Percentiles rank a stretch among this genome's conserved stretches.
These are phyloP conservation scores for Drosophila jambulina DNA, from an alignment of 1,140 invertebrate genomes.

Conservation along the genomic window DNA sequence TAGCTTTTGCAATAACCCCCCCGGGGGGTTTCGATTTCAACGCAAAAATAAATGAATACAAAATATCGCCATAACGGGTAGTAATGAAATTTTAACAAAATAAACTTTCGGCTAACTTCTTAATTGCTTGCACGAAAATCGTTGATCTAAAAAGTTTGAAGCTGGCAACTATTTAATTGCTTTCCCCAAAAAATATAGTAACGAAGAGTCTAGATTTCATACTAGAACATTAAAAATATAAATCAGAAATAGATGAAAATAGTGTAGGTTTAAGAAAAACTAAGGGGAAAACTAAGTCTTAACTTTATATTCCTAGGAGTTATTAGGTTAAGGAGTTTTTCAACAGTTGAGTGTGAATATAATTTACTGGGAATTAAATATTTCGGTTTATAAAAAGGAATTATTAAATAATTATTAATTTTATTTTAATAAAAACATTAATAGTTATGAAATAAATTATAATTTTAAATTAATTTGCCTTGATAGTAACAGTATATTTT, in stretches of 20 bases:
- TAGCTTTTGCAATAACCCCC: conserved; percentile 17
- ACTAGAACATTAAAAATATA: neutral
- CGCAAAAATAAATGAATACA: conserved; percentile 1
- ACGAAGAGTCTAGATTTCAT: neutral
- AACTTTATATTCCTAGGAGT: neutral
- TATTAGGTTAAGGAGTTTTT: neutral
- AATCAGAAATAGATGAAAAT: neutral
- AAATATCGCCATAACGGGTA: neutral
- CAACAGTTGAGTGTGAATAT: neutral
- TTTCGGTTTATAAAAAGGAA: too few relatives aligned
- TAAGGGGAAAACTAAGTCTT: neutral
- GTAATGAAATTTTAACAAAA: conserved; percentile 15
- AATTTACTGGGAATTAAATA: too few relatives aligned
- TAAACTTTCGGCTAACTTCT: conserved; percentile 8
- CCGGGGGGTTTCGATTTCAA: neutral
- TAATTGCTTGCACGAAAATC: conserved; percentile 10
- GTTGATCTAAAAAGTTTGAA: conserved; percentile 4
- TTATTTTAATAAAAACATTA: too few relatives aligned
- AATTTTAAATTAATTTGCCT: neutral
- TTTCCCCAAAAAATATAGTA: neutral
- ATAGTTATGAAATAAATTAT: neutral
- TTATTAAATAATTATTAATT: too few relatives aligned
- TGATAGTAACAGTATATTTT: too few relatives aligned
- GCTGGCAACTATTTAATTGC: conserved; percentile 7
- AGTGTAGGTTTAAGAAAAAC: neutral